Base-by-base conservation (phyloP, 92 coral and sea anemone genomes). In the Scolanthus callimorphus region DNA sequence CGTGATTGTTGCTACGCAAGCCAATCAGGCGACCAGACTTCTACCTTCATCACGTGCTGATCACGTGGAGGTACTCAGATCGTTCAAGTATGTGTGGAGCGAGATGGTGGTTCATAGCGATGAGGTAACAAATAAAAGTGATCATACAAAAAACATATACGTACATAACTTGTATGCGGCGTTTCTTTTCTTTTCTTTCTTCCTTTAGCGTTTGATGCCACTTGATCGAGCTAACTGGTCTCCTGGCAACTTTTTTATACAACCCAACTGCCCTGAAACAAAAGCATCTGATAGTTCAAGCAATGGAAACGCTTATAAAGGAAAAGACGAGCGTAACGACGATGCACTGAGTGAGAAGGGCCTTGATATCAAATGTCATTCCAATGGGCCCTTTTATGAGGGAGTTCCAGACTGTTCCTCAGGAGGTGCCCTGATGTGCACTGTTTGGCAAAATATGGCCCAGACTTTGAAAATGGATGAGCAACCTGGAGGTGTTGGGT, bases 371-470 rank as follows among this genome's bases (percentile, higher is more conserved):
- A 31, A 26, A 46, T n/a, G n/a, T n/a, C n/a, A n/a, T n/a, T n/a
- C n/a, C n/a, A n/a, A n/a, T n/a, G 63, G 48, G 63, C 44, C 29
- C 47, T 15, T 37, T 59, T 20, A 59, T 59, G 25, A 11, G 65
- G 51, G 39, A 17, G 65, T 48, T 3, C 65, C 39, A 34, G 51
- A 39, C 24, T 59, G 65, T 19, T 38, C 65, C 23, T 29, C 65
- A 4, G 65, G 65, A 38, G 65, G 65, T 19, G 65, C 65, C 48
- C 20, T 59, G 10, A 59, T 59, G 65, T 59, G 65, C 51, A 59
- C 65, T 12, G 27, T 59, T 17, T 59, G 65, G 65, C 65, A 59
- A 13, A 59, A 59, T 30, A 38, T 20, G 25, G 2, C 45, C 1
- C 65, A 59, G 65, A 48, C 65, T 29, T 31, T 59, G 21, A 59